Percentiles rank a stretch among this genome's conserved stretches.
Conservation (phyloP, 37 sponge, comb jelly and placozoan genomes). For the Beroe ovata region DNA sequence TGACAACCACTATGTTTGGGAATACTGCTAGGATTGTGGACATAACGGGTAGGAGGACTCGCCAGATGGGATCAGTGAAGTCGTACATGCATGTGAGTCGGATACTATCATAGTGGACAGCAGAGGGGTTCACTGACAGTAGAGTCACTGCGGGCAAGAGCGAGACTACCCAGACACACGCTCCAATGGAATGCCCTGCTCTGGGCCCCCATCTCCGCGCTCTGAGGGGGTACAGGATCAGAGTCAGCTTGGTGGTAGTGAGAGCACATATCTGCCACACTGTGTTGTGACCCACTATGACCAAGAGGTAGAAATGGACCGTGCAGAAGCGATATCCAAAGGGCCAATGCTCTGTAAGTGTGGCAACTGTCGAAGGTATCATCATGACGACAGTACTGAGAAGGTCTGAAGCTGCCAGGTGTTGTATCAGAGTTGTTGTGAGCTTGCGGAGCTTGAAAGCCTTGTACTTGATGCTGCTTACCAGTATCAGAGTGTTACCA, state of each 20-base stretch:
- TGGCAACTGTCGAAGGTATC: background rate
- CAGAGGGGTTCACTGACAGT: background rate
- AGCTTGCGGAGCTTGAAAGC: background rate
- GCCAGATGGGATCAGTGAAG: background rate
- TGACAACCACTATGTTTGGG: constrained; percentile 3
- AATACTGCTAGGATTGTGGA: background rate
- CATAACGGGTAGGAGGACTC: background rate
- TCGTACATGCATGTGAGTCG: background rate
- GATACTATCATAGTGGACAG: background rate
- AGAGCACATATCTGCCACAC: background rate
- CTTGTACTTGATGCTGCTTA: background rate
- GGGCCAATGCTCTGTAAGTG: background rate
- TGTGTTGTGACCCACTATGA: background rate
- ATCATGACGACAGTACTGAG: background rate
- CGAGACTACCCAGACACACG: background rate
- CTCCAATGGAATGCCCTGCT: background rate
- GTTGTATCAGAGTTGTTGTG: background rate
- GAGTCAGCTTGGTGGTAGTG: background rate
- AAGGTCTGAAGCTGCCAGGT: constrained; percentile 4
- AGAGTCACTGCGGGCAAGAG: background rate
- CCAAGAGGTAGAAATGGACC: constrained; percentile 4
- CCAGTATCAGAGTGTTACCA: background rate
- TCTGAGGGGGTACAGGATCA: background rate
- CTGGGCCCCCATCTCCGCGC: background rate
- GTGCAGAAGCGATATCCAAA: constrained; percentile 24